These are phyloP conservation scores for Polydrusus cervinus DNA, from an alignment of 2,888 invertebrate genomes.

Conservation along the genomic window DNA sequence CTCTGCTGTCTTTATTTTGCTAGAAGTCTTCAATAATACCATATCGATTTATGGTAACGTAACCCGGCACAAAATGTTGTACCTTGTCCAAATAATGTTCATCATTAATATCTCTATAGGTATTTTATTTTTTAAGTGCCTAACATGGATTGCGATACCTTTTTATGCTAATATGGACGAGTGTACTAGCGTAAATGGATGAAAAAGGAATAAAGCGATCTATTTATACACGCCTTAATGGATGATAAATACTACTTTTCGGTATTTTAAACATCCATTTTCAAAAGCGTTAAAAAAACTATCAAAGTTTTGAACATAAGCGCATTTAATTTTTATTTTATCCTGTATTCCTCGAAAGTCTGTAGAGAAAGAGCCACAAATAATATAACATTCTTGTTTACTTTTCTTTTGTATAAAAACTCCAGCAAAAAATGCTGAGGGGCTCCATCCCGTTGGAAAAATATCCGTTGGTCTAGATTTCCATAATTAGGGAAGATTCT, in stretches of 20 bases:
- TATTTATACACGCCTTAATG: not conserved
- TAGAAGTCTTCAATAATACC: not conserved
- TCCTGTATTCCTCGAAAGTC: too few species aligned
- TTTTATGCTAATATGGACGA: conserved; percentile 17
- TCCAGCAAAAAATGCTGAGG: too few species aligned
- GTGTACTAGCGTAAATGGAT: not conserved
- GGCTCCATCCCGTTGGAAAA: too few species aligned
- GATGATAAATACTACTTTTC: not conserved
- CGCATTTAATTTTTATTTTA: too few species aligned
- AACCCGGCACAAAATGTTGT: conserved; percentile 21
- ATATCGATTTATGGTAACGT: conserved; percentile 24
- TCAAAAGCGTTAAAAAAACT: too few species aligned
- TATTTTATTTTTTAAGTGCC: conserved; percentile 24
- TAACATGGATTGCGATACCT: conserved; percentile 17
- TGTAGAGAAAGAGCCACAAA: too few species aligned
- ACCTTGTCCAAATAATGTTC: conserved; percentile 31
- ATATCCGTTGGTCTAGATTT: too few species aligned
- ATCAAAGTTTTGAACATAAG: too few species aligned
- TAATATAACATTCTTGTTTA: too few species aligned
- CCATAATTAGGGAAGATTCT: too few species aligned
- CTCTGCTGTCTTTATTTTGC: not conserved
- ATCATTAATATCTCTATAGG: conserved; percentile 39
- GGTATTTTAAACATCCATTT: too few species aligned
- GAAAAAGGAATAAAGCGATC: not conserved
- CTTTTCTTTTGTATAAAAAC: too few species aligned